phyloP scores from a whole-genome alignment of 2,888 invertebrate species.

The Clistopyga incitator region DNA sequence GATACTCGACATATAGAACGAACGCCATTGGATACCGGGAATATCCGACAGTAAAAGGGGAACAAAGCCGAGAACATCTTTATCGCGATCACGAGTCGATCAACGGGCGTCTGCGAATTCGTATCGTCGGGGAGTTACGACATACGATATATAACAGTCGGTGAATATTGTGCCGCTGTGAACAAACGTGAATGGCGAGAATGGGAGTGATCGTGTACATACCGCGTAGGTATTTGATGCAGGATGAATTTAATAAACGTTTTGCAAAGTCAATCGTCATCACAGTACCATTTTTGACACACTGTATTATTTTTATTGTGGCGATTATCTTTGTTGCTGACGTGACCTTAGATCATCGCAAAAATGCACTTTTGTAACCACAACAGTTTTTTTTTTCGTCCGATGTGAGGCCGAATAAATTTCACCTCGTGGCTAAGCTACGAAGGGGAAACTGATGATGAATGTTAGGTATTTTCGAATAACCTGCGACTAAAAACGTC shows the following conservation, averaged over 20 bases:
- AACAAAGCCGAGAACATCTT: not conserved
- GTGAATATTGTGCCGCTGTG: conserved; percentile 8
- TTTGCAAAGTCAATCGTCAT: not conserved
- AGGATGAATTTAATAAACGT: not conserved
- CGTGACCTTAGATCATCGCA: not conserved
- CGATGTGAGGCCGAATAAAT: no score
- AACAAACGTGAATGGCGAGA: conserved; percentile 78
- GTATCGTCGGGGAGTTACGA: conserved; percentile 2
- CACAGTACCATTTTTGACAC: not conserved
- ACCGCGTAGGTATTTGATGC: conserved; percentile 79
- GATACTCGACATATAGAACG: conserved; percentile 72
- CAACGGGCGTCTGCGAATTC: conserved; percentile 1
- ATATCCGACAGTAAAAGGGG: not conserved
- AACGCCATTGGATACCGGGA: not conserved
- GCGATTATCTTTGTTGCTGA: not conserved
- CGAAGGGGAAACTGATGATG: no score
- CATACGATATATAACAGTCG: not conserved
- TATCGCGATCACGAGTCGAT: conserved; percentile 17
- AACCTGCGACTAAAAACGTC: no score
- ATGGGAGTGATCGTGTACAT: conserved; percentile 82
- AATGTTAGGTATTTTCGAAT: no score
- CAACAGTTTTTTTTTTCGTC: no score
- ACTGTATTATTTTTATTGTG: not conserved
- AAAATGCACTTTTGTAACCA: not conserved
- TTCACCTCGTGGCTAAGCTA: no score